phyloP scores from a whole-genome alignment of 1,140 invertebrate species.

The Cyphomyrmex costatus region DNA sequence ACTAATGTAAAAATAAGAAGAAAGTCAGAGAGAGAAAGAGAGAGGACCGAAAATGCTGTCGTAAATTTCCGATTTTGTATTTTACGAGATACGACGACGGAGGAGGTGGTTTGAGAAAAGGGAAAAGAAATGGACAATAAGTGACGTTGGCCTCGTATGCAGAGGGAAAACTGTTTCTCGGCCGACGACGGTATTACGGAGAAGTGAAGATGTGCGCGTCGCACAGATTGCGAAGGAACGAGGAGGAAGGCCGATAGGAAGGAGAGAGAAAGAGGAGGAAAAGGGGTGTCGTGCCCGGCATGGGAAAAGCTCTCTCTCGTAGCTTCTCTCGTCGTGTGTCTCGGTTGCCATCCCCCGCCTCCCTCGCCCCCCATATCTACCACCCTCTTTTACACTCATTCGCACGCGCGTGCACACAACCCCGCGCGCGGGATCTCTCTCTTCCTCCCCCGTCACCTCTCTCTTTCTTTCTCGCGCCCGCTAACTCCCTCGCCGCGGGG shows the following conservation, averaged over 20 bases:
- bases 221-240: conserved; percentile 64
- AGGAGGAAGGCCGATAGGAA: not conserved
- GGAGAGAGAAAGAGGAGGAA: not conserved
- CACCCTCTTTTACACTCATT: conserved; percentile 53
- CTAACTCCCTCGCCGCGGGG: conserved; percentile 59
- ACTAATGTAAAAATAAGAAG: not conserved
- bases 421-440: conserved; percentile 32
- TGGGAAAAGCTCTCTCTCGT: conserved; percentile 70
- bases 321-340: conserved; percentile 62
- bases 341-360: conserved; percentile 41
- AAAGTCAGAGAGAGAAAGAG: too few species aligned
- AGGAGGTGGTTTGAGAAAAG: conserved; percentile 1
- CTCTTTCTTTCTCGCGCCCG: conserved; percentile 63
- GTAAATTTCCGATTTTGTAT: conserved; percentile 14
- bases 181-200: conserved; percentile 34
- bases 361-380: conserved; percentile 40
- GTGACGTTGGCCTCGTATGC: conserved; percentile 30
- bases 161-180: conserved; percentile 63
- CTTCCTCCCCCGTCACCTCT: conserved; percentile 8
- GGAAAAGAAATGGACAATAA: conserved; percentile 44
- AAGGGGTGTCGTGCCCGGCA: conserved; percentile 61
- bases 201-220: conserved; percentile 70
- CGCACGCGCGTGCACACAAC: conserved; percentile 42
- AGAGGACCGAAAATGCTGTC: not conserved
- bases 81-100: not conserved